Conservation (phyloP, 2,113 vertebrate genomes). For the Rhea pennata region DNA sequence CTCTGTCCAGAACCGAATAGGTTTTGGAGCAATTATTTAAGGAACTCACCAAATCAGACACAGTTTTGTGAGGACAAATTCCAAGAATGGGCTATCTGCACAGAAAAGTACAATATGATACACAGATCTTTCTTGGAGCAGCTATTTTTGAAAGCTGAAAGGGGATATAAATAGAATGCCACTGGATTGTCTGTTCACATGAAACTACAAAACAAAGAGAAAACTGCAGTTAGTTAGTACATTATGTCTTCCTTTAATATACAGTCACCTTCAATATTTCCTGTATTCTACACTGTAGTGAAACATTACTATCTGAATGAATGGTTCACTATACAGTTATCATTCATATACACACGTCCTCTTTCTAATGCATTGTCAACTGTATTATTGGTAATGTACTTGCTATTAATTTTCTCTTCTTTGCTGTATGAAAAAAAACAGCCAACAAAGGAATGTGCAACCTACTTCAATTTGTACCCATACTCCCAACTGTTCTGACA, state of each 20-base stretch:
- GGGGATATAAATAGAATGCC: constrained; percentile 44
- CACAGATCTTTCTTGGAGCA: constrained; percentile 13
- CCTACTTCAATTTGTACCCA: not conserved
- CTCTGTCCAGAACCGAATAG: not conserved
- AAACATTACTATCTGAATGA: not conserved
- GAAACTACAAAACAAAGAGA: not conserved
- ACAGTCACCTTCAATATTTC: not conserved
- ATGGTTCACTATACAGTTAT: not conserved
- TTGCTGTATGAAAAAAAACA: not conserved
- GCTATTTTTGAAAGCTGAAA: constrained; percentile 29
- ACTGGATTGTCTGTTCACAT: constrained; percentile 30
- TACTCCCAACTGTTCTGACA: not conserved
- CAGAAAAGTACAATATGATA: not conserved
- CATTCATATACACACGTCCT: not conserved
- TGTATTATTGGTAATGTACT: not conserved
- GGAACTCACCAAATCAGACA: not conserved
- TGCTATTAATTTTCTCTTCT: not conserved
- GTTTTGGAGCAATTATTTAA: not conserved
- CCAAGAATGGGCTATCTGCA: not conserved
- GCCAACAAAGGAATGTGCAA: rapidly evolving
- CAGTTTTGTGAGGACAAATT: not conserved
- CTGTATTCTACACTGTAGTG: not conserved
- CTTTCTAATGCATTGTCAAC: not conserved
- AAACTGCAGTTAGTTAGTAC: not conserved
- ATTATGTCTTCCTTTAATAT: not conserved